Evolutionary conservation across 2,888 invertebrate species (phyloP).

Genomic region (Lasioglossum leucozonium): DNA sequence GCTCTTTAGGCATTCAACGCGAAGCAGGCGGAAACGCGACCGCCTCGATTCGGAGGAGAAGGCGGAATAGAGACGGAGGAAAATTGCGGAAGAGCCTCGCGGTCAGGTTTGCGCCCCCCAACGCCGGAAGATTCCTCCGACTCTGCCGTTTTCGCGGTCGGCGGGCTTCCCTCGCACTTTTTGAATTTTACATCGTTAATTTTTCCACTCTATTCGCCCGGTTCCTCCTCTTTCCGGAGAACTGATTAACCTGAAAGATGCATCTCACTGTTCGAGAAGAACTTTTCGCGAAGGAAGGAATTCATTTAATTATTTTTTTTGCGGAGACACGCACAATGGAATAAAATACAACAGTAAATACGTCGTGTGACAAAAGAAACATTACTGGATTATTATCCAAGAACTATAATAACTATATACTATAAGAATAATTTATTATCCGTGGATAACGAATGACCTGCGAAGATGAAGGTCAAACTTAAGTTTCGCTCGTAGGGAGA

Average conservation of each 20-base stretch:
- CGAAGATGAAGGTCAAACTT: too few relatives aligned
- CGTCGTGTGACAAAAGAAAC: too few relatives aligned
- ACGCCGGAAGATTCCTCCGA: slow-evolving; percentile 1
- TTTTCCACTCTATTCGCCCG: neutral
- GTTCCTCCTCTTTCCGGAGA: too few relatives aligned
- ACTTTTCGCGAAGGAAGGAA: neutral
- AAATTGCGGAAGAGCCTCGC: slow-evolving; percentile 8
- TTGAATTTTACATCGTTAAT: slow-evolving; percentile 31
- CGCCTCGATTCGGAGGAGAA: neutral
- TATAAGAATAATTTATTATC: too few relatives aligned
- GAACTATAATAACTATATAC: too few relatives aligned
- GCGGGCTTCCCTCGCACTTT: slow-evolving; percentile 5
- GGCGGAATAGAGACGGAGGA: neutral
- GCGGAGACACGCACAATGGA: too few relatives aligned
- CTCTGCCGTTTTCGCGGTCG: slow-evolving; percentile 1
- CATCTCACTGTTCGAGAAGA: neutral
- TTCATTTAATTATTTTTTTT: neutral
- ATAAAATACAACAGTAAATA: too few relatives aligned
- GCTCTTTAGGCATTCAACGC: slow-evolving; percentile 15
- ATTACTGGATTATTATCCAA: too few relatives aligned
- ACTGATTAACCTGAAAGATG: slow-evolving; percentile 8
- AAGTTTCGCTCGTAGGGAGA: too few relatives aligned
- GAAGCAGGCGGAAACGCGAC: slow-evolving; percentile 20
- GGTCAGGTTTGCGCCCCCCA: slow-evolving; percentile 20
- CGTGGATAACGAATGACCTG: too few relatives aligned